A percentile compares a stretch with the other conserved stretches of the same genome.
phyloP scores from a whole-genome alignment of 2,888 invertebrate species.

The Rotaria magnacalcarata region DNA sequence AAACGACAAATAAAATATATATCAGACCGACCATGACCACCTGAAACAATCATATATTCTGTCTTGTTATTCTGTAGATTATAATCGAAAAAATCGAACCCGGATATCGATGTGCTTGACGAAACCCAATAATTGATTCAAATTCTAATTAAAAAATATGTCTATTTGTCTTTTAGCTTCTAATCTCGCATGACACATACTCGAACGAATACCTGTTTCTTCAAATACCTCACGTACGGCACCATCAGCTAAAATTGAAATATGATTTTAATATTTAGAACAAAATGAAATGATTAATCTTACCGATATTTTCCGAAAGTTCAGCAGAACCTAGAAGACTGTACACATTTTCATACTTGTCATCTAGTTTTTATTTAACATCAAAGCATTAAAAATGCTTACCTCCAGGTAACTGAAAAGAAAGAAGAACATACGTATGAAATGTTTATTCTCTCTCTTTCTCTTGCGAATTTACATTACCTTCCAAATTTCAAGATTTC shows the following conservation, averaged over 20 bases:
- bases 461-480: neutral
- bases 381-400: neutral
- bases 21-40: slow-evolving; percentile 29
- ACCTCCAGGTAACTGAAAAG: neutral
- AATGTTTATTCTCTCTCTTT: neutral
- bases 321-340: neutral
- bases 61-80: too few species aligned
- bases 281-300: neutral
- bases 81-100: neutral
- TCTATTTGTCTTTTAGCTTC: neutral
- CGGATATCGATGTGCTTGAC: slow-evolving; percentile 2
- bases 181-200: neutral
- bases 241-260: neutral
- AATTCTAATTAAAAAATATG: neutral
- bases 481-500: neutral
- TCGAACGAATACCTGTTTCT: slow-evolving; percentile 18
- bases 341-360: neutral
- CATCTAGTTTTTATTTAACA: too few species aligned
- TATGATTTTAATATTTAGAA: neutral
- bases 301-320: slow-evolving; percentile 29
- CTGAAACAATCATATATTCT: neutral
- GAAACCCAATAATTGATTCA: slow-evolving; percentile 11
- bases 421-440: neutral
- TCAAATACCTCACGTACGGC: slow-evolving; percentile 11
- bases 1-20: slow-evolving; percentile 2